Evolutionary conservation across 2,888 invertebrate genomes (phyloP).

Genomic region (Rhingia rostrata): DNA sequence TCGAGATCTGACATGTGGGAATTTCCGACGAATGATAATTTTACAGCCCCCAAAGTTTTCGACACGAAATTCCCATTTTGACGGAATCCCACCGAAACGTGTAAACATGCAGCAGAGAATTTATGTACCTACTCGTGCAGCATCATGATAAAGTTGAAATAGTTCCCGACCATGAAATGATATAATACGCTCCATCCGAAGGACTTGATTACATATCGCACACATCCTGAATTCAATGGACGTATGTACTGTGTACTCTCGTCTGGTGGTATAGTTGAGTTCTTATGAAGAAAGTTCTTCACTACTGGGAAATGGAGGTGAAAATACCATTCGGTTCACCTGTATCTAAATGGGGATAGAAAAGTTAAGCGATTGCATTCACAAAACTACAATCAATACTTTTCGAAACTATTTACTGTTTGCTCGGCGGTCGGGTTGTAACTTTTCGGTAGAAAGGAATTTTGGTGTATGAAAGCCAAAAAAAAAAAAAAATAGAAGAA

Average conservation of each 20-base stretch:
- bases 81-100: conserved; percentile 50
- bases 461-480: conserved; percentile 49
- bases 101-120: conserved; percentile 49
- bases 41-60: conserved; percentile 39
- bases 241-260: not conserved
- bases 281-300: conserved; percentile 6
- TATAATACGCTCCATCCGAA: conserved; percentile 31
- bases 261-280: not conserved
- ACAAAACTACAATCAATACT: conserved; percentile 68
- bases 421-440: conserved; percentile 58
- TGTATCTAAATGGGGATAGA: conserved; percentile 56
- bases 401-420: conserved; percentile 69
- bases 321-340: conserved; percentile 43
- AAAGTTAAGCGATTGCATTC: conserved; percentile 67
- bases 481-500: not conserved
- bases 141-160: conserved; percentile 71
- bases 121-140: conserved; percentile 29
- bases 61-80: conserved; percentile 64
- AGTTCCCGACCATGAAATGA: conserved; percentile 46
- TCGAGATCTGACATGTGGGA: conserved; percentile 34
- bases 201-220: conserved; percentile 38
- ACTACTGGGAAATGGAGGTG: conserved; percentile 28
- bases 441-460: conserved; percentile 59
- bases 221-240: conserved; percentile 17
- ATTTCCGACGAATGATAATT: conserved; percentile 31